Conservation (phyloP, 1,140 invertebrate species). For the Drosophila insularis region DNA sequence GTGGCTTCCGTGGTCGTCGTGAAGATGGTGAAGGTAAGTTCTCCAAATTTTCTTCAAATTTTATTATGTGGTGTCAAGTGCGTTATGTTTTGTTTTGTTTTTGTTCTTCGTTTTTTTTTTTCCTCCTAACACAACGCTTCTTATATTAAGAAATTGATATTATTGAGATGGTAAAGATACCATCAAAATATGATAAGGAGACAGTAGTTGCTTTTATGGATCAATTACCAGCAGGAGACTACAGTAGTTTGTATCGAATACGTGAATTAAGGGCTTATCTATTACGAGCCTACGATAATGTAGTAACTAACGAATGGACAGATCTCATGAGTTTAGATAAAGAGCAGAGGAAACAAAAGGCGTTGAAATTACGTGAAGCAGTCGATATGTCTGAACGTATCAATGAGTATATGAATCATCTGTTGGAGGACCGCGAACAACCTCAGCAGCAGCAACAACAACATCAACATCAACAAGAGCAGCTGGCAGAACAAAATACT, state of each 20-base stretch:
- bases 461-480: too few species aligned
- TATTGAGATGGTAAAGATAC: slow-evolving; percentile 11
- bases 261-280: slow-evolving; percentile 48
- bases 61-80: neutral
- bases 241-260: slow-evolving; percentile 10
- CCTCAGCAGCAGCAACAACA: neutral
- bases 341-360: slow-evolving; percentile 4
- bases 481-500: too few species aligned
- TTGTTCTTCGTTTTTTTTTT: slow-evolving; percentile 28
- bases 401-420: slow-evolving; percentile 20
- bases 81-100: slow-evolving; percentile 24
- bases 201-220: slow-evolving; percentile 39
- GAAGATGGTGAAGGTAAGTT: slow-evolving; percentile 48
- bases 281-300: slow-evolving; percentile 23
- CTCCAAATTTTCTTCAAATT: too few species aligned
- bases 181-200: slow-evolving; percentile 41
- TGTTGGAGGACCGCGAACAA: slow-evolving; percentile 2
- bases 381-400: slow-evolving; percentile 15
- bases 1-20: slow-evolving; percentile 43
- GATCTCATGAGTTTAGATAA: neutral
- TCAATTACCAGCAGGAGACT: slow-evolving; percentile 8
- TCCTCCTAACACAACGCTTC: neutral
- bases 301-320: slow-evolving; percentile 30
- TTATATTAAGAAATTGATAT: neutral
- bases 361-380: neutral